Percentiles rank a stretch among this genome's conserved stretches.
Conservation (phyloP, 2,888 invertebrate genomes). For the Glaucopsyche alexis region DNA sequence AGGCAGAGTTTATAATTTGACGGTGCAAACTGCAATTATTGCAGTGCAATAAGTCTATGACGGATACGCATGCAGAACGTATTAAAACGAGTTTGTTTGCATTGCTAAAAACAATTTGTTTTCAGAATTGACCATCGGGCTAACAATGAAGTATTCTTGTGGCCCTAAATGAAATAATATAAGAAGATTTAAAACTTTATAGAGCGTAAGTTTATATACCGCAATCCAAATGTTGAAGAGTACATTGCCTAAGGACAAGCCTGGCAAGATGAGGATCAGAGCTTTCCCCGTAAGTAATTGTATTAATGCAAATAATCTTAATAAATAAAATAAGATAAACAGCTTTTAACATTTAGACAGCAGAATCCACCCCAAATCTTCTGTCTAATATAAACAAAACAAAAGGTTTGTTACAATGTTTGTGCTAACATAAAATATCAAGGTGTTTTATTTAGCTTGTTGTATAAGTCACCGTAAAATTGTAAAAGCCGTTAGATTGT, state of each 20-base stretch:
- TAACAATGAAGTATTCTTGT: conserved; percentile 69
- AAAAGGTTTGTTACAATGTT: not conserved
- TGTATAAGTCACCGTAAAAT: no score
- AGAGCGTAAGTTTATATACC: conserved; percentile 50
- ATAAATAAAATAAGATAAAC: not conserved
- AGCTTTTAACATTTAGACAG: not conserved
- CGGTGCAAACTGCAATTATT: not conserved
- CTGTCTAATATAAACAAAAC: not conserved
- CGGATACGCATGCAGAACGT: not conserved
- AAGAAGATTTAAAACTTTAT: conserved; percentile 56
- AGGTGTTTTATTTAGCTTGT: no score
- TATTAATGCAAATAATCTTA: not conserved
- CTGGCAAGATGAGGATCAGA: conserved; percentile 96
- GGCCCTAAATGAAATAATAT: conserved; percentile 63
- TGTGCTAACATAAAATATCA: not conserved
- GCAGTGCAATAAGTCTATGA: conserved; percentile 4
- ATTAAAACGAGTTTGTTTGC: conserved; percentile 23
- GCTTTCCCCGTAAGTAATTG: conserved; percentile 95
- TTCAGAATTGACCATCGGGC: conserved; percentile 70
- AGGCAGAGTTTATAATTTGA: not conserved
- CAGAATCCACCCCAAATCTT: not conserved
- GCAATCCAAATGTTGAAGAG: conserved; percentile 83
- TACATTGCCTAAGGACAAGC: conserved; percentile 92
- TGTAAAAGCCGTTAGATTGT: no score
- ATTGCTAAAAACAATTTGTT: conserved; percentile 44